Base-by-base conservation (phyloP, 2,888 invertebrate species). In the Lasius fuliginosus region DNA sequence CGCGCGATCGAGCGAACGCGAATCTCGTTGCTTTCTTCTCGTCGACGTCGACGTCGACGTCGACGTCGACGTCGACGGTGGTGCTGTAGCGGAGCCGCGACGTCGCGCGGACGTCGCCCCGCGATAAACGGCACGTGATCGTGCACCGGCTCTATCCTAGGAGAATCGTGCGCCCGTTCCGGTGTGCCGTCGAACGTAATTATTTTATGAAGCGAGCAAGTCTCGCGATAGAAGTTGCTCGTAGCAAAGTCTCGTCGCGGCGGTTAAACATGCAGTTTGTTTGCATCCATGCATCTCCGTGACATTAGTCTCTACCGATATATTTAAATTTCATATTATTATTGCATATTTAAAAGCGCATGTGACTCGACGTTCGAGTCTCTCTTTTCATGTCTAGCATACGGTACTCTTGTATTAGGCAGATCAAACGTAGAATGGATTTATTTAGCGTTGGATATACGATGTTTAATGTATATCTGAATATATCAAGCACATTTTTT, bases 61-160 rank as follows among this genome's bases (percentile, higher is more conserved):
- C 33, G 36, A 36, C 36, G 36, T 36, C 36, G 36, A 4, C 36
- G 36, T 33, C 30, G 36, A 36, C 36, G 36, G 36, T 36, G 36
- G 36, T 36, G 36, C 3, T 33, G 30, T 33, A 33, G 36, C 5
- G 5, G 36, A 36, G 36, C 36, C 36, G n/a, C 73, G 76, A 8
- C 40, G 46, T 46, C 18, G 76, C 67, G 76, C 76, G 77, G 77
- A 68, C 56, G 77, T 77, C 69, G 69, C 77, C 77, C 77, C 67
- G 76, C 67, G 76, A 33, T 36, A 23, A 3, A 11, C 76, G 27
- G 67, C 79, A 81, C 79, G 79, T 81, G 79, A 81, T 49, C 60
- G 71, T 18, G 58, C 77, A 58, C 71, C 71, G 79, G 58, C 33
- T 23, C 23, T 42, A 30, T 8, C 46, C 23, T 18, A 5, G n/a